Conservation (phyloP, 2,888 invertebrate genomes). For the Heteromyza rotundicornis region DNA sequence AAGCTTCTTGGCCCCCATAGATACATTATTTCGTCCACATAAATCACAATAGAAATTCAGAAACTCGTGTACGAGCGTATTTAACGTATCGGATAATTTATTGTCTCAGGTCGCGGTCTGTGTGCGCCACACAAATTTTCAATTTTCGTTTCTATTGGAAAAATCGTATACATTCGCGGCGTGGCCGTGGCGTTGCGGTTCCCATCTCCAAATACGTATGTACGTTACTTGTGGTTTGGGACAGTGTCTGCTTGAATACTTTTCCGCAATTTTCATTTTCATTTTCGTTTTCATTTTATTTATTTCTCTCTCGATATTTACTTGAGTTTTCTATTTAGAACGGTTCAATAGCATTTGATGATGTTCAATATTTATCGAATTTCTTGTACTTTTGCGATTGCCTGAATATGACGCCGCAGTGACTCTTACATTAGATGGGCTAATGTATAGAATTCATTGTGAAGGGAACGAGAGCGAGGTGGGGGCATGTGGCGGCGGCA, state of each 20-base stretch:
- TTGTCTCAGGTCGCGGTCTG: slow-evolving; percentile 14
- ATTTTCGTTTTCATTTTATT: neutral
- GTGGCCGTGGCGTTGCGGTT: too few relatives aligned
- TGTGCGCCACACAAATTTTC: slow-evolving; percentile 6
- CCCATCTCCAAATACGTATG: neutral
- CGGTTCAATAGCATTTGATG: slow-evolving; percentile 5
- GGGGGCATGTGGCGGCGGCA: too few relatives aligned
- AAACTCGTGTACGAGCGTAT: neutral
- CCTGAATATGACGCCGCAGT: too few relatives aligned
- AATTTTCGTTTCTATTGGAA: neutral
- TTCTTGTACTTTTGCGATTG: too few relatives aligned
- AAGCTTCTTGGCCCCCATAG: neutral
- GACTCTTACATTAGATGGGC: too few relatives aligned
- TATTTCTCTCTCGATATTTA: neutral
- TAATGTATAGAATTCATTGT: too few relatives aligned
- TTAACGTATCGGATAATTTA: slow-evolving; percentile 14
- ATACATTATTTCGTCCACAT: neutral
- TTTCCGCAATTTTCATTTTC: neutral
- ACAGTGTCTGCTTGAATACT: neutral
- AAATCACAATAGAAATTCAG: neutral
- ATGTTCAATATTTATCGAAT: neutral
- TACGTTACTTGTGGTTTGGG: neutral
- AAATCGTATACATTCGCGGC: neutral
- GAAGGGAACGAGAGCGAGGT: too few relatives aligned
- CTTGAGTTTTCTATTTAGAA: neutral